A percentile compares a stretch with the other conserved stretches of the same genome.
Conservation (phyloP, 2,113 vertebrate genomes). For the Misgurnus mizolepis region DNA sequence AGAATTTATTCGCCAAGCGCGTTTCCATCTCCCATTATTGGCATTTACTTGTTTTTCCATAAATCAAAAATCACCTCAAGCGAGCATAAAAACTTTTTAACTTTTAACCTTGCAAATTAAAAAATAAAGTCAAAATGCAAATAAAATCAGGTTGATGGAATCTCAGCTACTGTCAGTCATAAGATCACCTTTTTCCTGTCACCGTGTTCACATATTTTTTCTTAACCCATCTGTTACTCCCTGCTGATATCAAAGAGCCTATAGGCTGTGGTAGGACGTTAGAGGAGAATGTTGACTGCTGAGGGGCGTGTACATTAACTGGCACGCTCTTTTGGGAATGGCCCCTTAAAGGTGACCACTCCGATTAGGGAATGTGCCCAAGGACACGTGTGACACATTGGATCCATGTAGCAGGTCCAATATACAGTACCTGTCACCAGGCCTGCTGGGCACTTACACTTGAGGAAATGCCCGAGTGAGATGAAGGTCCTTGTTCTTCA, state of each 20-base stretch:
- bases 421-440: conserved; percentile 11
- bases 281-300: conserved; percentile 22
- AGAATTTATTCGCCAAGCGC: no score
- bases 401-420: conserved; percentile 9
- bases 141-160: no score
- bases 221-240: neutral
- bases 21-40: no score
- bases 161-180: no score
- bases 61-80: no score
- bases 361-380: neutral
- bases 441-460: neutral
- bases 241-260: neutral
- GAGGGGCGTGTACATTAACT: neutral
- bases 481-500: neutral
- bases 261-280: neutral
- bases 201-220: neutral
- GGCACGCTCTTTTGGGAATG: conserved; percentile 11
- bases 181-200: neutral
- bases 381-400: conserved; percentile 4
- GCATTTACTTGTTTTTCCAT: no score
- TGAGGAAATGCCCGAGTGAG: neutral
- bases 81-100: no score
- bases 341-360: conserved; percentile 21
- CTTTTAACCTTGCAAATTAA: no score
- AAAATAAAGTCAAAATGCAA: no score